Evolutionary conservation across 2,797 vertebrate species (phyloP), one percentile per base, ranked within the genome.

Genomic region (Pachyuromys duprasi): DNA sequence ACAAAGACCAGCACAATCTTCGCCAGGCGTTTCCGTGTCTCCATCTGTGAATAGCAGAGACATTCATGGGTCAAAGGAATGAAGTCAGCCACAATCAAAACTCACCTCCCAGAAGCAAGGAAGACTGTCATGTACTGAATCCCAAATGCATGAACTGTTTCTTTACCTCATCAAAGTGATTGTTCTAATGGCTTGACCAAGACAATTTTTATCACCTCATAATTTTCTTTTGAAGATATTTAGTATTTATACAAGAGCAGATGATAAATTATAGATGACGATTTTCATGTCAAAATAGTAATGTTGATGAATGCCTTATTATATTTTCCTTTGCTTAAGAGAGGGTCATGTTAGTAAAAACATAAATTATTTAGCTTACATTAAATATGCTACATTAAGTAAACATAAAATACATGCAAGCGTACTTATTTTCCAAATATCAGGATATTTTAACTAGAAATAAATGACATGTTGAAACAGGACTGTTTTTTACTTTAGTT

Each of bases 1-100:
- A 99, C 99, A 55, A 99, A 99, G 88, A 99, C 99, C 13, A 99
- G 97, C 86, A 99, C 99, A 39, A 99, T 99, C 98, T 99, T 99
- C 91, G 99, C 99, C 97, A 99, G 98, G 28, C 99, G 98, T 93
- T 99, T 99, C 94, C 99, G 98, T 63, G 99, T 99, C 97, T 99
- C 99, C 98, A 99, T 99, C 99, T 99, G 97, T 95, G 98, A 98
- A 96, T 96, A 97, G 63, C 20, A 97, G 97, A 98, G 11, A 96
- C 82, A 4, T 0, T 5, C 90, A 76, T 91, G 96, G 39, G 97
- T 92, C 90, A 97, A 96, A 89, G 0, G 1, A 97, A 91, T 1
- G 60, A 63, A 97, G 67, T 13, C n/a, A 49, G 36, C n/a, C 2
- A 14, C 31, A 55, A 24, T 0, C 3, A 4, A 76, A 81, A 81